Conservation (phyloP, 2,888 invertebrate genomes). For the Phytoseiulus persimilis region DNA sequence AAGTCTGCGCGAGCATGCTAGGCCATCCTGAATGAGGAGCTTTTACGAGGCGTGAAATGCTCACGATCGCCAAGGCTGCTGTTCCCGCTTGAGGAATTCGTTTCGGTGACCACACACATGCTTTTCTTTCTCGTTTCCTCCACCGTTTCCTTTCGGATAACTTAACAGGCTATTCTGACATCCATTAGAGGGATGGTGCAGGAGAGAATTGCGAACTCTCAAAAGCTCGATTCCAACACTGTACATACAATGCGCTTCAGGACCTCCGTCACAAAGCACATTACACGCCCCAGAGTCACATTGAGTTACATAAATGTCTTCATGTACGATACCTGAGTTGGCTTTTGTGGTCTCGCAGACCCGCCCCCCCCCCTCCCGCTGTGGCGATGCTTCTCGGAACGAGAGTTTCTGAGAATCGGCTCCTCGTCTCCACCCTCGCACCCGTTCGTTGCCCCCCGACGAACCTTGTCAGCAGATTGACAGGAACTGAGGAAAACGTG, state of each 20-base stretch:
- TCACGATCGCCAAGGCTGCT: not conserved
- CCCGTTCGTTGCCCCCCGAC: not conserved
- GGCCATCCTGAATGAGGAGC: not conserved
- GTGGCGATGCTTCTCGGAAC: not conserved
- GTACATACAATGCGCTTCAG: not conserved
- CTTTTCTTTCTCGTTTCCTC: not conserved
- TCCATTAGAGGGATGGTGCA: not conserved
- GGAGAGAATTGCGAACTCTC: not conserved
- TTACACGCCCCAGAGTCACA: not conserved
- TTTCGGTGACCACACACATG: not conserved
- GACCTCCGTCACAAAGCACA: not conserved
- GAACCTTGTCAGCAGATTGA: not conserved
- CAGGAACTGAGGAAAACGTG: not conserved
- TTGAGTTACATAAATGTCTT: constrained; percentile 5
- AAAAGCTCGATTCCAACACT: not conserved
- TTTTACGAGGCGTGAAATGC: not conserved
- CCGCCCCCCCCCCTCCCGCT: not conserved
- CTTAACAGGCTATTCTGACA: not conserved
- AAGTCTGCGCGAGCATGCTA: not conserved
- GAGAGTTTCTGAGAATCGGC: not conserved
- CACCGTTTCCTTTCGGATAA: not conserved
- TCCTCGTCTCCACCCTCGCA: not conserved
- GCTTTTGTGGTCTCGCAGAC: not conserved
- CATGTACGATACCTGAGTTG: not conserved
- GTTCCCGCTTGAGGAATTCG: not conserved